Base-by-base conservation (phyloP, 2,888 invertebrate species). In the Osmoderma eremita region DNA sequence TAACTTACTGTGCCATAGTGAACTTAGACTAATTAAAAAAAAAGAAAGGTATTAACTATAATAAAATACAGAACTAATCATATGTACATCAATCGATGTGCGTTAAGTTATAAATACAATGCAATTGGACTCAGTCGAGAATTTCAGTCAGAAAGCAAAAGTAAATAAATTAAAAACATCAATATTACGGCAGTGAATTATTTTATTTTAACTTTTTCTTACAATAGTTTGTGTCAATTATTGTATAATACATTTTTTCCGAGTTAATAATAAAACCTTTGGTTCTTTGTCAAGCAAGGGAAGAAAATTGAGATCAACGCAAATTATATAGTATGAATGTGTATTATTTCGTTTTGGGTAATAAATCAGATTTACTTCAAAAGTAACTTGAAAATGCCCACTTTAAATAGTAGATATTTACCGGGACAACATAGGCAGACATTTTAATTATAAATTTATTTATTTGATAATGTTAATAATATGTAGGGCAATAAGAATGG, bases 151-250 rank as follows among this genome's bases (percentile, higher is more conserved):
- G 45, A 45, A 58, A 42, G 3, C 15, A 22, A 56, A 56, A 24
- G 24, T 30, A 51, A 30, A 51, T 51, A 13, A 51, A 24, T 22
- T 22, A 42, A 41, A 56, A 56, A 58, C 42, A 45, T 30, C 45
- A 30, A 56, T 56, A 41, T 41, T 56, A 58, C 58, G 58, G 58
- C 58, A 58, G 58, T 58, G 58, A 45, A 58, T 39, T 38, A 17
- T 58, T 39, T 38, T n/a, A 30, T 58, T 56, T 41, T 30, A 30
- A 30, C 6, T 30, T 30, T 6, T 30, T 30, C n/a, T 41, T 41
- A 56, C 13, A 6, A 4, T 38, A 15, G 5, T 30, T 36, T 53
- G 3, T 56, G 18, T 22, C 22, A 56, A 41, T 41, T 56, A 30
- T 30, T 30, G 30, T 30, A 30, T 30, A 8, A 30, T 30, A 20